Conservation (phyloP, 2,797 vertebrate species). For the Phataginus tetradactyla region DNA sequence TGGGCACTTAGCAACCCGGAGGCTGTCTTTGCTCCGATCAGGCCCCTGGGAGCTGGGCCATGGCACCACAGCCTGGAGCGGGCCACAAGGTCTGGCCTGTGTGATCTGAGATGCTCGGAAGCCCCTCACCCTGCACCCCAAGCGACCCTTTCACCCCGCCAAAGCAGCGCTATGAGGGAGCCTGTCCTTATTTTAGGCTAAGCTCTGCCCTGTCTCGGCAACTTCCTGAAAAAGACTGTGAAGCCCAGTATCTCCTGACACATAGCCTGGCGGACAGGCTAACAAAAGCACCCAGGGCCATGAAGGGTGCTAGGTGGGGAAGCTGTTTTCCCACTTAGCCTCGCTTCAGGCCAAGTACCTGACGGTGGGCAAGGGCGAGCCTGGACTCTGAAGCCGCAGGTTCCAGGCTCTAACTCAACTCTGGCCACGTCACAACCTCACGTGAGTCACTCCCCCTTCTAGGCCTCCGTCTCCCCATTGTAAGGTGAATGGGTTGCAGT, state of each 20-base stretch:
- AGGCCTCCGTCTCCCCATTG: background rate
- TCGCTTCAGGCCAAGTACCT: background rate
- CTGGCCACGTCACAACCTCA: background rate
- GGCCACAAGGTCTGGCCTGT: background rate
- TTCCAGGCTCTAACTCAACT: background rate
- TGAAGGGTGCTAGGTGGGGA: too few relatives aligned
- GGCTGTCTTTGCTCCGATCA: background rate
- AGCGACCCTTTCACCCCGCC: background rate
- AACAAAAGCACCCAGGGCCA: rapidly evolving
- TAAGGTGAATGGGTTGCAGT: background rate
- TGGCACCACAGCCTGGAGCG: background rate
- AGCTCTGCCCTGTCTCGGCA: background rate
- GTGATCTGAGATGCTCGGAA: background rate
- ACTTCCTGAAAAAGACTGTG: background rate
- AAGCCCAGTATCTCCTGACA: background rate
- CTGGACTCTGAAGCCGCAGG: background rate
- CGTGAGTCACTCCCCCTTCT: background rate
- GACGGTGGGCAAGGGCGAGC: background rate
- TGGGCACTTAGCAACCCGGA: background rate
- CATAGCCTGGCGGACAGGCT: background rate
- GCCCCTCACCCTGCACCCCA: background rate
- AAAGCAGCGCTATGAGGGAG: background rate
- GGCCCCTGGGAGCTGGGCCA: rapidly evolving
- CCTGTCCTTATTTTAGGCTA: background rate
- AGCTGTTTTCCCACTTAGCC: background rate